Conservation (phyloP, 2,797 vertebrate genomes). For the Pangasius sanitwongsei region DNA sequence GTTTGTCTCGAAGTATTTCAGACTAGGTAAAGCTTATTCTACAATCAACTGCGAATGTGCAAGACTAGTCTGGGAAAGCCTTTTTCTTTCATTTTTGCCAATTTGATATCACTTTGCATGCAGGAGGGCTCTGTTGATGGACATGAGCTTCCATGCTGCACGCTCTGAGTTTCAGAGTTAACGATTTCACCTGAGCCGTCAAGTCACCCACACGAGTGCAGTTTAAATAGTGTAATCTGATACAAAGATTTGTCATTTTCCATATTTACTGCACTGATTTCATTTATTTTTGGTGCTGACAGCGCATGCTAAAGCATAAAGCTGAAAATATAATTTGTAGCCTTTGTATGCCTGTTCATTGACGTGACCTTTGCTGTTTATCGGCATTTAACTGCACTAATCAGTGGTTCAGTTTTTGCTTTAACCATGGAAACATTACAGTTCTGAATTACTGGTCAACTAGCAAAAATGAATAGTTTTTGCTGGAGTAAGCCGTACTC, state of each 20-base stretch:
- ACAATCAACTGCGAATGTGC: background rate
- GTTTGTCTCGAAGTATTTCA: background rate
- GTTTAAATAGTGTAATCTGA: background rate
- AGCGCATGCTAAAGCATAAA: background rate
- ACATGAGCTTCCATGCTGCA: background rate
- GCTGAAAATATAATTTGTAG: background rate
- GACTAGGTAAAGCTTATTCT: background rate
- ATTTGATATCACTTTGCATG: no score
- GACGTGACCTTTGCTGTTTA: background rate
- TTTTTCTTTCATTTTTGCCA: background rate
- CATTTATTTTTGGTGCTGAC: background rate
- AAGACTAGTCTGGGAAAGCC: background rate
- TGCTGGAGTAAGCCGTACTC: background rate
- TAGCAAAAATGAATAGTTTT: background rate
- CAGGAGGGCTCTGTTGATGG: background rate
- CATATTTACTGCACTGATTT: background rate
- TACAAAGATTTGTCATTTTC: background rate
- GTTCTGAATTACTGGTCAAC: background rate
- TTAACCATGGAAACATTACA: background rate
- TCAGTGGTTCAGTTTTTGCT: no score
- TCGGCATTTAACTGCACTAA: background rate
- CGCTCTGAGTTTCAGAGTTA: background rate
- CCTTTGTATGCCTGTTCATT: background rate
- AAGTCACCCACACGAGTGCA: background rate
- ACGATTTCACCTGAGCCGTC: background rate